Percentiles rank a stretch among this genome's conserved stretches.
These are phyloP conservation scores for Vimba vimba DNA, from an alignment of 2,113 vertebrate genomes.

Conservation along the genomic window DNA sequence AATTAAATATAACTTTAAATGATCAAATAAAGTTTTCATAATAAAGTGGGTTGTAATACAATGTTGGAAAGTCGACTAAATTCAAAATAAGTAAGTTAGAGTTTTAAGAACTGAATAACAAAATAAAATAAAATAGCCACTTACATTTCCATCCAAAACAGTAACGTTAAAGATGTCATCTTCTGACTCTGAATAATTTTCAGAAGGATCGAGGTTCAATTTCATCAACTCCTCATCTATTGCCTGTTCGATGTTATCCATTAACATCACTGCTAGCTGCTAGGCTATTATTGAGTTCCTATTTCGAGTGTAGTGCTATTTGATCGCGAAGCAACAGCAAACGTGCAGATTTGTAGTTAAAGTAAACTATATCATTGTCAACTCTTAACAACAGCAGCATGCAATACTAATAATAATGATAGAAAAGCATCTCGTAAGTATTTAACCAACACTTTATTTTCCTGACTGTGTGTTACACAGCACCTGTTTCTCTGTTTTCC, in stretches of 20 bases:
- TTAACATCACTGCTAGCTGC: background rate
- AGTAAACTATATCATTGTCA: background rate
- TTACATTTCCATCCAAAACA: constrained; percentile 54
- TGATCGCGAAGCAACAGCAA: background rate
- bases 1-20: background rate
- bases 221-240: constrained; percentile 74
- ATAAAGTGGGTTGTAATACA: background rate
- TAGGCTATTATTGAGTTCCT: constrained; percentile 34
- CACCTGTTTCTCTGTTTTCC: background rate
- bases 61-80: background rate
- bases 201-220: constrained; percentile 68
- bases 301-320: background rate
- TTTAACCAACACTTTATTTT: background rate
- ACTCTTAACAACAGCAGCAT: background rate
- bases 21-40: background rate
- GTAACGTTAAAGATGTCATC: constrained; percentile 52
- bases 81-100: background rate
- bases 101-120: background rate
- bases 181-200: constrained; percentile 65
- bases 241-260: constrained; percentile 66
- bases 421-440: background rate
- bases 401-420: background rate
- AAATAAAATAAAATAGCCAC: background rate
- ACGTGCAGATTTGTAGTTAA: background rate
- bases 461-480: background rate